A percentile compares a stretch with the other conserved stretches of the same genome.
phyloP scores from a whole-genome alignment of 1,140 invertebrate species.

The Ctenoplectra terminalis region DNA sequence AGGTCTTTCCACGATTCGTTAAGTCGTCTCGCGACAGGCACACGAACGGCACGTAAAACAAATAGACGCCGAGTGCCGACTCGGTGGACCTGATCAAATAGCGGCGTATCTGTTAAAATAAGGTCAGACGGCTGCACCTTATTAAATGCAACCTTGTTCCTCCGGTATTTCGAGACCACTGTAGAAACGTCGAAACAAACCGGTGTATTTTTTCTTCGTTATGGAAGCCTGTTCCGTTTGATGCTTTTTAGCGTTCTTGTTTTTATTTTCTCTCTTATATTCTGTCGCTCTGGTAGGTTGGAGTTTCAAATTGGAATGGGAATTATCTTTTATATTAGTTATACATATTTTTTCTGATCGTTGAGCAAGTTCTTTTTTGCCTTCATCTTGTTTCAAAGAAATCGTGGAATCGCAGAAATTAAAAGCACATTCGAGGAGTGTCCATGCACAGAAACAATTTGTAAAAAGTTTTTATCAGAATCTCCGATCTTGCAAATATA shows the following conservation, averaged over 20 bases:
- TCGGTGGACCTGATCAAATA: constrained; percentile 67
- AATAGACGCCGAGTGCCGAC: constrained; percentile 40
- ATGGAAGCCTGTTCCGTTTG: neutral
- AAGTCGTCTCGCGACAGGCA: constrained; percentile 49
- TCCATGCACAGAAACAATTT: too few species aligned
- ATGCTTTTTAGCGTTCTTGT: neutral
- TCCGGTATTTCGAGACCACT: neutral
- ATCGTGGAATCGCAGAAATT: too few species aligned
- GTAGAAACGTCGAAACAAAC: neutral
- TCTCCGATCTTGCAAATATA: too few species aligned
- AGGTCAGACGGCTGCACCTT: constrained; percentile 65
- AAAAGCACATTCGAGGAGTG: too few species aligned
- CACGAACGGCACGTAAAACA: constrained; percentile 66
- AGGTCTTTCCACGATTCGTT: constrained; percentile 65
- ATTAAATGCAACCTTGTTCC: constrained; percentile 59
- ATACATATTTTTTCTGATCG: too few species aligned
- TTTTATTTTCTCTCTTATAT: neutral
- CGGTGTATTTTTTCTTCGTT: neutral
- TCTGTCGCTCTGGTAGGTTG: too few species aligned
- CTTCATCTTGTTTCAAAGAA: too few species aligned
- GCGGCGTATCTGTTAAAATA: constrained; percentile 72
- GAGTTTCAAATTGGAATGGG: too few species aligned
- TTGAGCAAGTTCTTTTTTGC: too few species aligned
- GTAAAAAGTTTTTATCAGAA: too few species aligned
- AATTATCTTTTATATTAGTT: too few species aligned